phyloP scores from a whole-genome alignment of 2,797 vertebrate species.

The Coendou prehensilis region DNA sequence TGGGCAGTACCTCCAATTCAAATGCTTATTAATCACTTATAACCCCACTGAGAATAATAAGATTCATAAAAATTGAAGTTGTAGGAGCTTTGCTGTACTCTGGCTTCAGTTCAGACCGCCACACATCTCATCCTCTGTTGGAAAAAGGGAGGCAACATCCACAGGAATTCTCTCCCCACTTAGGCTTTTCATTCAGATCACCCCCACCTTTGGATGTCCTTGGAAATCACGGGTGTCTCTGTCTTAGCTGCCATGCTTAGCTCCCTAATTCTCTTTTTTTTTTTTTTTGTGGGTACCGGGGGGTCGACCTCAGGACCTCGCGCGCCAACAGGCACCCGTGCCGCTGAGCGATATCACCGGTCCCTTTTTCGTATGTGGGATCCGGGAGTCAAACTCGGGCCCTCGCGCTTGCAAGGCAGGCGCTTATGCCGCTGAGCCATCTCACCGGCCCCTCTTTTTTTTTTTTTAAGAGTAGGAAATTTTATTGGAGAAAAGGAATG shows the following conservation, averaged over 20 bases:
- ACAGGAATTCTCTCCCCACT: background rate
- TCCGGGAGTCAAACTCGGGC: too few species aligned
- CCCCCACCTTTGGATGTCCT: background rate
- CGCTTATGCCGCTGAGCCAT: too few species aligned
- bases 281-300: too few species aligned
- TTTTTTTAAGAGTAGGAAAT: too few species aligned
- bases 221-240: background rate
- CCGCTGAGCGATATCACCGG: too few species aligned
- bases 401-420: too few species aligned
- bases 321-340: too few species aligned
- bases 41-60: constrained; percentile 19
- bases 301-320: too few species aligned
- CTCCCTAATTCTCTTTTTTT: background rate
- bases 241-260: background rate
- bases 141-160: background rate
- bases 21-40: constrained; percentile 70
- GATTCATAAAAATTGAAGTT: constrained; percentile 66
- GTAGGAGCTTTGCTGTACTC: background rate
- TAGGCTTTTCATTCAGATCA: background rate
- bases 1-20: constrained; percentile 59
- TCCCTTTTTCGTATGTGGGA: too few species aligned
- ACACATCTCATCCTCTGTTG: background rate
- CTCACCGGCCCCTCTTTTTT: too few species aligned
- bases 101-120: background rate
- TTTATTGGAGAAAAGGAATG: too few species aligned